Evolutionary conservation across 2,797 vertebrate genomes (phyloP), one percentile per base, ranked within the genome.

Genomic region (Molothrus aeneus): DNA sequence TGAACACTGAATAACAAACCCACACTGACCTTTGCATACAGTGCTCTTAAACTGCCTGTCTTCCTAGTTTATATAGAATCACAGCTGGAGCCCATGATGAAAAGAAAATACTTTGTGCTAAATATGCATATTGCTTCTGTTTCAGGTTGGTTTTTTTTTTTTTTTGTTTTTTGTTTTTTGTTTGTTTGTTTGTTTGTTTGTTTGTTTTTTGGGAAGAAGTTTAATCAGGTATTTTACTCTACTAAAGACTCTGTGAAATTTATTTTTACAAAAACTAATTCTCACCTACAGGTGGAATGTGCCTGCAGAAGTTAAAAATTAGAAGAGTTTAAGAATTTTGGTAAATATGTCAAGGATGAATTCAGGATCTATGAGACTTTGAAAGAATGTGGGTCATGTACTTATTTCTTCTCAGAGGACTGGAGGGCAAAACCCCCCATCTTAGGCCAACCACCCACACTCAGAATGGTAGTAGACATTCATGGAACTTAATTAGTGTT

Each of bases 61-160:
- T 96, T 96, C 88, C 74, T 93, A 85, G 28, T 53, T 96, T 91
- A 71, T 93, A 71, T 60, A 90, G 61, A 96, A 87, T 92, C 88
- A 94, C 95, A 97, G 85, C 88, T 97, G 97, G 83, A 88, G 71
- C 48, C 82, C 71, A 74, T 96, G 93, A 94, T 86, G 83, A 93
- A 95, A 97, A 95, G 54, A 91, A 73, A 97, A 89, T 86, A 95
- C 45, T 92, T 94, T 88, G 65, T 86, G 96, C 88, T 78, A 96
- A 97, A 96, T 96, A 66, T 92, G 93, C 74, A 78, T 92, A 86
- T 90, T 86, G 82, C 85, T 95, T 95, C 88, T 95, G 51, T 90
- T 92, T 88, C 92, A 95, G 18, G 38, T 32, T 29, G 28, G 3
- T 2, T 32, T 34, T 15, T 15, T 28, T 25, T 4, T 7, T 13